Percentiles rank a stretch among this genome's conserved stretches.
Evolutionary conservation across 2,113 vertebrate species (phyloP).

Genomic region (Pao palembangensis): DNA sequence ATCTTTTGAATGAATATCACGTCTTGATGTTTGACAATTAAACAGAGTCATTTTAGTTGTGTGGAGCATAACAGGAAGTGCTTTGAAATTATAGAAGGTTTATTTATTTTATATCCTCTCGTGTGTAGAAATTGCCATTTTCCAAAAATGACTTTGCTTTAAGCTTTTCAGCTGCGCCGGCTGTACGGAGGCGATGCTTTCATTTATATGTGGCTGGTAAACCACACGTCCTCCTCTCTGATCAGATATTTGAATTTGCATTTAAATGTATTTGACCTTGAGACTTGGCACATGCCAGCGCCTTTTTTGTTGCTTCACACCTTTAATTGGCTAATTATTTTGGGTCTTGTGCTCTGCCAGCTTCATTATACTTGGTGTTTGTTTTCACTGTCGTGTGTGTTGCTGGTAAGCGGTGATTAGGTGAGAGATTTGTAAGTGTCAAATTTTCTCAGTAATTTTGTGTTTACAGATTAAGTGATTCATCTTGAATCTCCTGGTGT

Average conservation of each 20-base stretch:
- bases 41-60: slow-evolving; percentile 38
- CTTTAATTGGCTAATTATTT: slow-evolving; percentile 79
- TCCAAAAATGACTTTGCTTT: too few relatives aligned
- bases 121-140: too few relatives aligned
- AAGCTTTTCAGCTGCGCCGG: slow-evolving; percentile 27
- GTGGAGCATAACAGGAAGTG: slow-evolving; percentile 41
- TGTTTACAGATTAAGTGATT: slow-evolving; percentile 31
- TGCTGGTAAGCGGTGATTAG: slow-evolving; percentile 63
- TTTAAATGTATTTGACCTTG: slow-evolving; percentile 77
- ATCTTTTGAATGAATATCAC: slow-evolving; percentile 19
- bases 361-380: slow-evolving; percentile 60
- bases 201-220: slow-evolving; percentile 69
- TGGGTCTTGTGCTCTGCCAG: slow-evolving; percentile 63
- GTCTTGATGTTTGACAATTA: slow-evolving; percentile 42
- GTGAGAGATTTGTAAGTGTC: slow-evolving; percentile 64
- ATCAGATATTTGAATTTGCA: slow-evolving; percentile 72
- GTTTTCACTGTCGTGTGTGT: slow-evolving; percentile 50
- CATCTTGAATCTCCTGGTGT: slow-evolving; percentile 15
- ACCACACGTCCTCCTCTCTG: slow-evolving; percentile 52
- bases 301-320: slow-evolving; percentile 68
- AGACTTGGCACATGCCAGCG: slow-evolving; percentile 54
- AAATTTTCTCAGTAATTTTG: slow-evolving; percentile 52
- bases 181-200: slow-evolving; percentile 61
- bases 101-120: too few relatives aligned
- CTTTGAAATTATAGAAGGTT: too few relatives aligned